phyloP scores from a whole-genome alignment of 2,888 invertebrate genomes.

The Eupithecia subfuscata region DNA sequence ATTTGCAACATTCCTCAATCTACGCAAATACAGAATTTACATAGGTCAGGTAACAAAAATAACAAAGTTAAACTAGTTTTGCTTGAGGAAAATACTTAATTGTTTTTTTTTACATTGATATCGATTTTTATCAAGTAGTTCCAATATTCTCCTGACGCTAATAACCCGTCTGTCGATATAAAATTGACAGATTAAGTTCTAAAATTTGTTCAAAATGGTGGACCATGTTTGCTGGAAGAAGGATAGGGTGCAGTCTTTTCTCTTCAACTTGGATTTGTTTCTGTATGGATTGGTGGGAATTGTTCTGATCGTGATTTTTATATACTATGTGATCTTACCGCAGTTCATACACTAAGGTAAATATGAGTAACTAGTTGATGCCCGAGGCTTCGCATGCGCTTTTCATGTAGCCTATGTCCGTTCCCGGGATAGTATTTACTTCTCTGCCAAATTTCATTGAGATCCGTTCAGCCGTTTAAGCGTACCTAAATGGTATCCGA shows the following conservation, averaged over 20 bases:
- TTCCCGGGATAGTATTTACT: too few relatives aligned
- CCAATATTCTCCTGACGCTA: not conserved
- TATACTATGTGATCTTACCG: conserved; percentile 57
- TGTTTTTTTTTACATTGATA: not conserved
- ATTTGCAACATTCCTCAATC: not conserved
- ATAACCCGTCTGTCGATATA: not conserved
- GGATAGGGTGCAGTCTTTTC: conserved; percentile 53
- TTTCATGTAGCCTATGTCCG: too few relatives aligned
- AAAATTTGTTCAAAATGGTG: conserved; percentile 22
- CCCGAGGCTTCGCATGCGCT: too few relatives aligned
- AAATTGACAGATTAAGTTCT: not conserved
- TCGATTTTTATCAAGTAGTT: not conserved
- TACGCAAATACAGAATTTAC: not conserved
- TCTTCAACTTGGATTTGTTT: conserved; percentile 63
- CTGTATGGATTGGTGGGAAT: conserved; percentile 57
- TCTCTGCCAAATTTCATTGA: too few relatives aligned
- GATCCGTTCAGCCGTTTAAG: too few relatives aligned
- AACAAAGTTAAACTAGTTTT: not conserved
- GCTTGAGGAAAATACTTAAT: not conserved
- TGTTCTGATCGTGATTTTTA: conserved; percentile 58
- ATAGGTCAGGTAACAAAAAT: not conserved
- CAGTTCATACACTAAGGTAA: conserved; percentile 40
- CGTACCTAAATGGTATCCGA: too few relatives aligned
- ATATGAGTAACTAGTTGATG: not conserved
- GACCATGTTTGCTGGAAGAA: conserved; percentile 32